Evolutionary conservation across 2,113 vertebrate species (phyloP).

Genomic region (Eolophus roseicapilla): DNA sequence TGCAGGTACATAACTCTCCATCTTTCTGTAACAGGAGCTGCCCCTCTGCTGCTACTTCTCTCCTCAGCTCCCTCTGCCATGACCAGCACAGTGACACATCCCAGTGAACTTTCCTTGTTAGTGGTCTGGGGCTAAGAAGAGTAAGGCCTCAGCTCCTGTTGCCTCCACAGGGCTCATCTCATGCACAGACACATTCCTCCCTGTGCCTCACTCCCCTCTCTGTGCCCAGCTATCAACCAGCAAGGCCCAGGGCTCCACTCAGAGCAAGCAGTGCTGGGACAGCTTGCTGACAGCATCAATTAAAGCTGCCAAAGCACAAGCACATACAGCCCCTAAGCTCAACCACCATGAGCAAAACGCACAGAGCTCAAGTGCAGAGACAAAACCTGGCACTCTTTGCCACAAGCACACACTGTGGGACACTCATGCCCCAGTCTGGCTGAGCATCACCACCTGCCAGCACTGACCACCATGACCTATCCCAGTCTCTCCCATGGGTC

Average conservation of each 20-base stretch:
- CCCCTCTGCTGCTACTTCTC: rapidly evolving
- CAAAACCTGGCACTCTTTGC: rapidly evolving
- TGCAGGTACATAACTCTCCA: background rate
- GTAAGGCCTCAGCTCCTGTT: rapidly evolving
- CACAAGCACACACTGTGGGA: rapidly evolving
- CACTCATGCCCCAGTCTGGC: rapidly evolving
- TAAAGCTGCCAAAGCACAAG: background rate
- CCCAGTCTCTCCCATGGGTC: background rate
- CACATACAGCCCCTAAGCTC: rapidly evolving
- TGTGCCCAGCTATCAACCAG: rapidly evolving
- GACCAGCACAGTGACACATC: rapidly evolving
- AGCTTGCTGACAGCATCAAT: rapidly evolving
- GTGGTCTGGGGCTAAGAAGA: rapidly evolving
- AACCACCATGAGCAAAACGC: background rate
- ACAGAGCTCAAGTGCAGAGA: rapidly evolving
- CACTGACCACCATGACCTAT: rapidly evolving
- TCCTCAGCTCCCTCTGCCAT: rapidly evolving
- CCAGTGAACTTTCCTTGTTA: rapidly evolving
- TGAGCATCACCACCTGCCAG: background rate
- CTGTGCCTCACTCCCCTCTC: rapidly evolving
- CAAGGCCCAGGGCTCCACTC: background rate
- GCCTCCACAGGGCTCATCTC: rapidly evolving
- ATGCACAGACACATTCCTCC: rapidly evolving
- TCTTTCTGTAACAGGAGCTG: rapidly evolving
- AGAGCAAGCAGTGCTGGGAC: rapidly evolving